Base-by-base conservation (phyloP, 1,140 invertebrate species). In the Cotesia chilonis region DNA sequence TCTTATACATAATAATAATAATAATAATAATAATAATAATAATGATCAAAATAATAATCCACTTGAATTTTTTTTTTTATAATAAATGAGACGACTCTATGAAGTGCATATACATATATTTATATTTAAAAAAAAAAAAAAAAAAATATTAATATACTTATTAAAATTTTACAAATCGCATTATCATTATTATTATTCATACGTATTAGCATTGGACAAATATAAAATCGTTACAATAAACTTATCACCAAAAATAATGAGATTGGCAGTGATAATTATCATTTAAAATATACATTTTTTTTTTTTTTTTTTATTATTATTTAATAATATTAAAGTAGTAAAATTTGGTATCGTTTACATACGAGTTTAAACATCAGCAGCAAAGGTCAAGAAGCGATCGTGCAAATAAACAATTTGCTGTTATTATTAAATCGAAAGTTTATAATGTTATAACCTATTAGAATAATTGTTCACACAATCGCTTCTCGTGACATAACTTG, bases 371-470 rank as follows among this genome's bases (percentile, higher is more conserved):
- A 54, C 17, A 55, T 47, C 36, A 67, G 59, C 61, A 72, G 70
- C 70, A 66, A 72, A 72, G 47, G 70, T 35, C 64, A 67, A 72
- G 70, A 72, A 72, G 64, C 70, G 64, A 72, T 67, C 70, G 70
- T 72, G 70, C 70, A 72, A 72, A 60, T 55, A 59, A 71, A 71
- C 57, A 57, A 47, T 28, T 4, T 38, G n/a, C 28, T 28, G 28
- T 28, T 28, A 28, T 28, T 28, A 28, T 28, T 28, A 28, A 28
- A 28, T 1, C 28, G 1, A 28, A 28, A 28, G 28, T 3, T 28
- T 2, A 28, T 2, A 28, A 28, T 3, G 28, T 28, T 28, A 28
- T 28, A 28, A 47, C 5, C 4, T 10, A 47, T 9, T 41, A 41
- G 9, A 41, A 7, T 41, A 41, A 60, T 12, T 69, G 36, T 71